phyloP scores from a whole-genome alignment of 2,113 vertebrate genomes.

The Megaptera novaeangliae region DNA sequence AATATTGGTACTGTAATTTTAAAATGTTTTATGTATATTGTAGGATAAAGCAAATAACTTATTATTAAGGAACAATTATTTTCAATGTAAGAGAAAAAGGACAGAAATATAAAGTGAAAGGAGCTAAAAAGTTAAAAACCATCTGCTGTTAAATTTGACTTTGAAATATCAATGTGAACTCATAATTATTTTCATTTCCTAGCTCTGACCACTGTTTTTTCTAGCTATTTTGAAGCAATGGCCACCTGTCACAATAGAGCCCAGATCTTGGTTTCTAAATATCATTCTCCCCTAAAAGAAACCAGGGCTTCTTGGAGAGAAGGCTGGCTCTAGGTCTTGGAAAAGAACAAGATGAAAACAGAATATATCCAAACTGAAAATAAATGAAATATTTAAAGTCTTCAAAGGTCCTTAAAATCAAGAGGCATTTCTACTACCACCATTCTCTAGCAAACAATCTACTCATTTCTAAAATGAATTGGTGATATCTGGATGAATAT shows the following conservation, averaged over 20 bases:
- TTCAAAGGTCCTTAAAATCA: background rate
- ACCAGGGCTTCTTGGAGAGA: background rate
- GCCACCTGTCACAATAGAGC: background rate
- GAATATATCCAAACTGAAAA: background rate
- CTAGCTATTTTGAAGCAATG: background rate
- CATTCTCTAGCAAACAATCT: background rate
- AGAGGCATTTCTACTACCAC: background rate
- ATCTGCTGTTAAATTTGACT: too few species aligned
- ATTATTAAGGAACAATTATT: background rate
- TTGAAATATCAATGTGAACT: background rate
- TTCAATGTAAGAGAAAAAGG: background rate
- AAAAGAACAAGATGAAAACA: background rate
- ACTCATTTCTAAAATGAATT: too few species aligned
- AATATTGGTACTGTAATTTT: background rate
- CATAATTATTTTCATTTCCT: background rate
- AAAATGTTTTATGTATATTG: background rate
- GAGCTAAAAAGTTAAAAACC: background rate
- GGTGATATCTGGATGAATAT: too few species aligned
- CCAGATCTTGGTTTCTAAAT: background rate
- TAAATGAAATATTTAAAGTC: background rate
- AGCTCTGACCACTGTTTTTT: background rate
- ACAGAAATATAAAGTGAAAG: background rate
- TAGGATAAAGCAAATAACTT: background rate
- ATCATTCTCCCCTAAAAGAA: background rate
- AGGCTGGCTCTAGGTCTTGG: background rate